phyloP scores from a whole-genome alignment of 1,140 invertebrate species.

The Drosophila virilis region DNA sequence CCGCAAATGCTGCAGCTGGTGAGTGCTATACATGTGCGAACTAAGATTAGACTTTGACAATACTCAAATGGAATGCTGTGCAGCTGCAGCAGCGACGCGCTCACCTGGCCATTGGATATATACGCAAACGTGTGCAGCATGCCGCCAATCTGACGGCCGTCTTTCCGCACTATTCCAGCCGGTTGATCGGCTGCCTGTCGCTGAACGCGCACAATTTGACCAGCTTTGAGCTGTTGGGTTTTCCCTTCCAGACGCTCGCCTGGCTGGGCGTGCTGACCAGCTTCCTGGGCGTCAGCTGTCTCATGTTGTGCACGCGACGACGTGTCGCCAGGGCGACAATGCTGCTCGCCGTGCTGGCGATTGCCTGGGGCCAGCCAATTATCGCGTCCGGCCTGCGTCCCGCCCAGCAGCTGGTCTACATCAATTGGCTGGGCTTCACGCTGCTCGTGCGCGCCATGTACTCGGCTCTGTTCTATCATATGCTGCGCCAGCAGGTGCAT shows the following conservation, averaged over 20 bases:
- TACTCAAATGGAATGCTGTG: neutral
- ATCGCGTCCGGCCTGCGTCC: conserved; percentile 14
- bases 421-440: conserved; percentile 50
- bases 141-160: conserved; percentile 46
- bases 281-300: conserved; percentile 30
- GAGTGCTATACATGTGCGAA: neutral
- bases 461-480: conserved; percentile 50
- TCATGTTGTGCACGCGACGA: conserved; percentile 32
- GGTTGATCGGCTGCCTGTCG: conserved; percentile 46
- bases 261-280: conserved; percentile 48
- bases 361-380: conserved; percentile 44
- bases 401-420: conserved; percentile 43
- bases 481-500: conserved; percentile 57
- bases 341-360: conserved; percentile 37
- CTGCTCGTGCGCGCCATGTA: conserved; percentile 60
- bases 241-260: conserved; percentile 49
- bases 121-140: conserved; percentile 48
- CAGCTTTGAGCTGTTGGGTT: conserved; percentile 49
- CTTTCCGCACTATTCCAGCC: conserved; percentile 56
- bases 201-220: conserved; percentile 53
- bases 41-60: too few species aligned
- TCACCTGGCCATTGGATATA: conserved; percentile 56
- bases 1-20: conserved; percentile 43
- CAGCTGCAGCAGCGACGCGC: conserved; percentile 30
- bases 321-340: conserved; percentile 24